Percentiles rank a stretch among this genome's conserved stretches.
Evolutionary conservation across 2,888 invertebrate species (phyloP).

Genomic region (Ptychoptera albimana): DNA sequence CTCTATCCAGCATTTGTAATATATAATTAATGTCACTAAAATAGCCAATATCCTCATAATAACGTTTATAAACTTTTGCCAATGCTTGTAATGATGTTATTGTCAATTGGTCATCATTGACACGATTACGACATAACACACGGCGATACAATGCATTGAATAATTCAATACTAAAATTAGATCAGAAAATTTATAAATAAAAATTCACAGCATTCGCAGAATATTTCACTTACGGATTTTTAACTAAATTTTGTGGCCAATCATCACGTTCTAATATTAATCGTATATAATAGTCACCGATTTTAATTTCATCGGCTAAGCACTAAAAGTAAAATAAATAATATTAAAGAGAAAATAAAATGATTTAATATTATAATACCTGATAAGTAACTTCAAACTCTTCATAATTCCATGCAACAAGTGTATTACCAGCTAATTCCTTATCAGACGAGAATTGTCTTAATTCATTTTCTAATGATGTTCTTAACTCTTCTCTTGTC

Average conservation of each 20-base stretch:
- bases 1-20: conserved; percentile 85
- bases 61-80: conserved; percentile 94
- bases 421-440: conserved; percentile 63
- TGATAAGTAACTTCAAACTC: conserved; percentile 93
- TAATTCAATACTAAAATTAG: conserved; percentile 63
- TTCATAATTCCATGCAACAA: conserved; percentile 95
- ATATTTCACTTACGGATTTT: conserved; percentile 61
- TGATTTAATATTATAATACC: conserved; percentile 11
- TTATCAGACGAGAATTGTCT: conserved; percentile 79
- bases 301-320: conserved; percentile 90
- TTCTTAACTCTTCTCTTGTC: conserved; percentile 89
- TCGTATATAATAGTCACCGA: conserved; percentile 95
- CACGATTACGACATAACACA: conserved; percentile 81
- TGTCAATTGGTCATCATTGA: conserved; percentile 65
- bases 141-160: conserved; percentile 98
- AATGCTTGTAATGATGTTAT: conserved; percentile 96
- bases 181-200: not conserved
- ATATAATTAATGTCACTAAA: conserved; percentile 96
- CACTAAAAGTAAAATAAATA: conserved; percentile 31
- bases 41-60: conserved; percentile 89
- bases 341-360: too few species aligned
- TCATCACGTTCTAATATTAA: conserved; percentile 84
- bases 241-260: conserved; percentile 68
- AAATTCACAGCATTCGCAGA: not conserved
- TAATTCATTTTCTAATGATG: conserved; percentile 84